Conservation (phyloP, 2,113 vertebrate species). For the Muntiacus muntjak region DNA sequence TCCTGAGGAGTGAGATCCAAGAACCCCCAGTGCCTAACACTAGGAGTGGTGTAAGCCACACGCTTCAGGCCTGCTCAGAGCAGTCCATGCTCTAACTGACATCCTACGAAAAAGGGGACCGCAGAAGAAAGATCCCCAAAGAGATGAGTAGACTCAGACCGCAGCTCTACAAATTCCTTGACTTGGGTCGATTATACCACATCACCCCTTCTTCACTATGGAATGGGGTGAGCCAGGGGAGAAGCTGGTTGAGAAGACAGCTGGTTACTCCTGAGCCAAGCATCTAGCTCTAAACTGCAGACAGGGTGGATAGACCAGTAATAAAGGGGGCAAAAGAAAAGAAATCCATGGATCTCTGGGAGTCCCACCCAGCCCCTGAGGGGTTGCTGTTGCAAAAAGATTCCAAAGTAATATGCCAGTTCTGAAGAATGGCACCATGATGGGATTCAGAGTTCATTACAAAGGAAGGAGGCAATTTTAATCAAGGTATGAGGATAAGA, state of each 20-base stretch:
- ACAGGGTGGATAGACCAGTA: accelerated
- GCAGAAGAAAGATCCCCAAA: not conserved
- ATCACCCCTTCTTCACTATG: not conserved
- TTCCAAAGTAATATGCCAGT: not conserved
- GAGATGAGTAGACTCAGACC: not conserved
- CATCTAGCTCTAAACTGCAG: not conserved
- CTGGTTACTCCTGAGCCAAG: accelerated
- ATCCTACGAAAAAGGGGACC: not conserved
- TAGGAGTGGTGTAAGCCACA: not conserved
- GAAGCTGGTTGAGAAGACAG: not conserved
- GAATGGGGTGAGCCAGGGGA: not conserved
- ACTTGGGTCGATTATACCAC: not conserved
- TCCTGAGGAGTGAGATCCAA: not conserved
- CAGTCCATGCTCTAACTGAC: not conserved
- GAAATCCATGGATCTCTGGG: not conserved
- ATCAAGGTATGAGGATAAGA: slow-evolving; percentile 54
- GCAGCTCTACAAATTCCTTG: not conserved
- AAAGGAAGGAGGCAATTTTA: slow-evolving; percentile 65
- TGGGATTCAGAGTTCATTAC: not conserved
- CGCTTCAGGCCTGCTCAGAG: not conserved
- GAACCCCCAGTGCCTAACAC: not conserved
- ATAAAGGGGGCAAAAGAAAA: not conserved
- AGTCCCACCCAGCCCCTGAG: not conserved
- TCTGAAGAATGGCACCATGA: not conserved
- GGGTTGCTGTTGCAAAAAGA: not conserved